A percentile compares a stretch with the other conserved stretches of the same genome.
Evolutionary conservation across 2,113 vertebrate genomes (phyloP).

Genomic region (Perca schrenkii): DNA sequence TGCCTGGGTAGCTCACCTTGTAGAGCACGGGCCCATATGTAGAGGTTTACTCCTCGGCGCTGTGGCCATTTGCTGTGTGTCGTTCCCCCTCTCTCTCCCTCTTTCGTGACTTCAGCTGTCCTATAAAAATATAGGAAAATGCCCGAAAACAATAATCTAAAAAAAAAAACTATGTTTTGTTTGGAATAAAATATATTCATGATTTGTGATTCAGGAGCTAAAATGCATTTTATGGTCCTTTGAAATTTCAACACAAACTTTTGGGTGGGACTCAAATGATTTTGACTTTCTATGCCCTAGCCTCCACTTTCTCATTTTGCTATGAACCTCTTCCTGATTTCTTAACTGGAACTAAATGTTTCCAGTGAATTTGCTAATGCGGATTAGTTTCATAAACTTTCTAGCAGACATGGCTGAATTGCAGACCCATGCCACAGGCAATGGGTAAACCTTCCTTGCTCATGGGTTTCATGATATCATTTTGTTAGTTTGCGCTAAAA

Average conservation of each 20-base stretch:
- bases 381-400: conserved; percentile 14
- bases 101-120: too few relatives aligned
- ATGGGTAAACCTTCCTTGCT: not conserved
- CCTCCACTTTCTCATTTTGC: not conserved
- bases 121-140: too few relatives aligned
- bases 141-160: too few relatives aligned
- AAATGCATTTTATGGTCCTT: not conserved
- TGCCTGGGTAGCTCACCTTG: too few relatives aligned
- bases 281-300: not conserved
- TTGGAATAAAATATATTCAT: not conserved
- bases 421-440: not conserved
- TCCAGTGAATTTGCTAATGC: not conserved
- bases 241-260: not conserved
- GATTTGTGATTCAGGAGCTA: not conserved
- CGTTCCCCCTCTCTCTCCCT: too few relatives aligned
- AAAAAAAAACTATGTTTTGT: not conserved
- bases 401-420: not conserved
- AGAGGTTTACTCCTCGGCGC: too few relatives aligned
- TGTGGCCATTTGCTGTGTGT: too few relatives aligned
- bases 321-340: not conserved
- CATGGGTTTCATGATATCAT: too few relatives aligned
- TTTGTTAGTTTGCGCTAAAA: not conserved
- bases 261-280: not conserved
- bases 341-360: not conserved
- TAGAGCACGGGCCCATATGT: too few relatives aligned